Evolutionary conservation across 2,113 vertebrate species (phyloP).

Genomic region (Cryptotis parvus): DNA sequence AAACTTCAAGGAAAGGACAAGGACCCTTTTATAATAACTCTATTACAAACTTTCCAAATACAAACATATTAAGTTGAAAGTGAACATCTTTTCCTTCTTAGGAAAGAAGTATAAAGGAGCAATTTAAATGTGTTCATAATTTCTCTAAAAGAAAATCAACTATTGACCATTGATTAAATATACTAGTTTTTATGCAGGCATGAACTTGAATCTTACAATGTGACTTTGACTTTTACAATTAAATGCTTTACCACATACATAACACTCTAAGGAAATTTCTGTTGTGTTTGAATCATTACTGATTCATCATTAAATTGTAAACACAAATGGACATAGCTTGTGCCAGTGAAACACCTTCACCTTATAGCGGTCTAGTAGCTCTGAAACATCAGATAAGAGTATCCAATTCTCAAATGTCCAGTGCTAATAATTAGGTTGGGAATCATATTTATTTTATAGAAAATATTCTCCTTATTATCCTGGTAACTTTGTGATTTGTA

Average conservation of each 20-base stretch:
- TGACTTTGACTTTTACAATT: neutral
- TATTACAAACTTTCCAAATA: neutral
- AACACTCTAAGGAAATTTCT: neutral
- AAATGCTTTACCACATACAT: neutral
- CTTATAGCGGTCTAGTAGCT: neutral
- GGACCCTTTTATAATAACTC: slow-evolving; percentile 1
- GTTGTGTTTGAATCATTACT: neutral
- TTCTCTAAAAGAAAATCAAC: neutral
- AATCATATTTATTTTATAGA: neutral
- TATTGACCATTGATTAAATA: neutral
- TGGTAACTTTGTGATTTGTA: neutral
- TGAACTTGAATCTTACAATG: neutral
- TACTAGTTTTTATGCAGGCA: neutral
- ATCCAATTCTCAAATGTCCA: neutral
- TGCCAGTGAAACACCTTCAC: neutral
- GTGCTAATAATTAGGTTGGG: neutral
- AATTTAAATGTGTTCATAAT: neutral
- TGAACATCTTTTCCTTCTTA: neutral
- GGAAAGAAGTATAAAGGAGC: neutral
- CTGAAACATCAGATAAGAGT: neutral
- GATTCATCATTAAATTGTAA: neutral
- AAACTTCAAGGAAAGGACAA: slow-evolving; percentile 4
- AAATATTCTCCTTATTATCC: no score
- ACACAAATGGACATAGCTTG: neutral
- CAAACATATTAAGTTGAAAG: neutral